A percentile compares a stretch with the other conserved stretches of the same genome.
These are phyloP conservation scores for Timema podura DNA, from an alignment of 2,888 invertebrate genomes.

Conservation along the genomic window DNA sequence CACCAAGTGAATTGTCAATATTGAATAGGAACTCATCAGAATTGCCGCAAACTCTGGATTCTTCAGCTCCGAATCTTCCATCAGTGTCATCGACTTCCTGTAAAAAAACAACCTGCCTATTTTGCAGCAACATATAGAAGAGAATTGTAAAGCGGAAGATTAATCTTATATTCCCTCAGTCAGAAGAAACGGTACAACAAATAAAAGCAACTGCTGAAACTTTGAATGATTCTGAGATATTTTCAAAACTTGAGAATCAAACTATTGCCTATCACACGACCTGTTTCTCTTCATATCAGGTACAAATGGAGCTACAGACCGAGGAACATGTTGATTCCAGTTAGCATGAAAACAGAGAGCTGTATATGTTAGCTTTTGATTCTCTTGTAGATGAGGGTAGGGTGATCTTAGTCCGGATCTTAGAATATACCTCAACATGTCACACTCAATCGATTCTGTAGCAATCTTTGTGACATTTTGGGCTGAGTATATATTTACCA, in stretches of 20 bases:
- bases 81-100: not conserved
- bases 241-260: not conserved
- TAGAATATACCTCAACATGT: too few relatives aligned
- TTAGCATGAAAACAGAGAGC: not conserved
- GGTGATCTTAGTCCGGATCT: too few relatives aligned
- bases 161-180: not conserved
- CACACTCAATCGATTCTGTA: too few relatives aligned
- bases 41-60: not conserved
- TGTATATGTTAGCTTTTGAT: too few relatives aligned
- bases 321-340: conserved; percentile 4
- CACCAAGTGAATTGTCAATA: not conserved
- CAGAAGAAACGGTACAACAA: not conserved
- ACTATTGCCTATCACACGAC: not conserved
- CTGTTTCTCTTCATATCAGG: not conserved
- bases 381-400: too few relatives aligned
- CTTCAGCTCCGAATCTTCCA: not conserved
- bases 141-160: not conserved
- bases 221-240: not conserved
- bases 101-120: not conserved
- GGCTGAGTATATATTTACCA: too few relatives aligned
- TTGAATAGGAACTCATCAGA: not conserved
- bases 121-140: not conserved
- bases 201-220: not conserved
- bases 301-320: not conserved
- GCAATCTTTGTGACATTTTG: too few relatives aligned